Percentiles rank a stretch among this genome's conserved stretches.
phyloP scores from a whole-genome alignment of 2,888 invertebrate genomes.

The Coenonympha arcania region DNA sequence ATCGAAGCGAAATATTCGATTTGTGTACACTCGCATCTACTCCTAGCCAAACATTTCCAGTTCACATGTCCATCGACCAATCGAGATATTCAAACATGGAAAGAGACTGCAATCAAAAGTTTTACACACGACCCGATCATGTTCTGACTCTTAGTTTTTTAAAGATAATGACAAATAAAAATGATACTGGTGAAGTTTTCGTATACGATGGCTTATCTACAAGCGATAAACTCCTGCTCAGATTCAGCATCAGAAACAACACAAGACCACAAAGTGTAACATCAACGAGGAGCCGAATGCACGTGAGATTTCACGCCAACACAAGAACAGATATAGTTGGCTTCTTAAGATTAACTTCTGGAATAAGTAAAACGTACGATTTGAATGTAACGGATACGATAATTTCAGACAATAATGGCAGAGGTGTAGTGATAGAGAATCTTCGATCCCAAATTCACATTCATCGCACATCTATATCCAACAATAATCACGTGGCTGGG shows the following conservation, averaged over 20 bases:
- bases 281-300: conserved; percentile 85
- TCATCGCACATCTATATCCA: conserved; percentile 85
- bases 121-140: conserved; percentile 84
- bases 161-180: conserved; percentile 83
- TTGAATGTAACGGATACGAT: conserved; percentile 88
- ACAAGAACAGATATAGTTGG: conserved; percentile 82
- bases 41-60: conserved; percentile 89
- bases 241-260: conserved; percentile 84
- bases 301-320: conserved; percentile 83
- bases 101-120: conserved; percentile 85
- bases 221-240: conserved; percentile 80
- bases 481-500: conserved; percentile 92
- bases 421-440: conserved; percentile 95
- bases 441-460: conserved; percentile 91
- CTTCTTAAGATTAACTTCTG: conserved; percentile 85
- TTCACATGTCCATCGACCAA: conserved; percentile 87
- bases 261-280: conserved; percentile 92
- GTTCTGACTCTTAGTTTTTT: conserved; percentile 90
- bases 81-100: conserved; percentile 79
- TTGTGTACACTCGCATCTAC: conserved; percentile 89
- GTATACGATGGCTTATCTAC: conserved; percentile 84
- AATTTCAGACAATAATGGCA: conserved; percentile 91
- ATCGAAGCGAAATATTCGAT: conserved; percentile 84
- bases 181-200: conserved; percentile 82
- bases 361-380: conserved; percentile 85